Evolutionary conservation across 1,140 invertebrate species (phyloP), one percentile per base, ranked within the genome.

Genomic region (Zaprionus ornatus): DNA sequence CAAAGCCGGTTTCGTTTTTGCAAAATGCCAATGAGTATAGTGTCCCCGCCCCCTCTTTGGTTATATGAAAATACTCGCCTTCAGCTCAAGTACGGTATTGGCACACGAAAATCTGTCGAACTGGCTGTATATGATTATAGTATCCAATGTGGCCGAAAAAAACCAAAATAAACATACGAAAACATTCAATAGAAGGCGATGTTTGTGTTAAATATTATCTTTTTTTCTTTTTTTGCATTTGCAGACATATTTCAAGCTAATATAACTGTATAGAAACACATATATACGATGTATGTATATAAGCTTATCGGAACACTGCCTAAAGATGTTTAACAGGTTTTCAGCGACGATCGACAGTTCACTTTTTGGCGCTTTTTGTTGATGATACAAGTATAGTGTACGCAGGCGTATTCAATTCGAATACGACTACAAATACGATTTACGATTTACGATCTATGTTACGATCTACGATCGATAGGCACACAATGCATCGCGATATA

Each of bases 241-340:
- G 21, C 50, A 13, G 54, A 19, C 15, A 59, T 45, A 50, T 32
- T 29, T 54, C 50, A 63, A 19, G 19, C 52, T 50, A 50, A 23
- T 23, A 50, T 75, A 87, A 88, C 82, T 86, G 56, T 86, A 81
- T 82, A 42, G 55, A 65, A 61, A 73, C 72, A 82, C 55, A 32
- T 17, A n/a, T 12, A 42, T n/a, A 40, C 29, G 15, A 35, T 3
- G 13, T 27, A 21, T 7, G 17, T 5, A 25, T 25, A 9, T 4
- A 17, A 57, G 48, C 55, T 64, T 48, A 64, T 32, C 42, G 61
- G 77, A 40, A 55, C 25, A 40, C 40, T 23, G 29, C n/a, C n/a
- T 60, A 50, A 83, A 87, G 84, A 87, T 79, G 84, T 88, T 61
- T 65, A 84, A 87, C 84, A 68, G 84, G 84, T 87, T 87, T 88